Evolutionary conservation across 2,797 vertebrate genomes (phyloP).

Genomic region (Antennarius maculatus): DNA sequence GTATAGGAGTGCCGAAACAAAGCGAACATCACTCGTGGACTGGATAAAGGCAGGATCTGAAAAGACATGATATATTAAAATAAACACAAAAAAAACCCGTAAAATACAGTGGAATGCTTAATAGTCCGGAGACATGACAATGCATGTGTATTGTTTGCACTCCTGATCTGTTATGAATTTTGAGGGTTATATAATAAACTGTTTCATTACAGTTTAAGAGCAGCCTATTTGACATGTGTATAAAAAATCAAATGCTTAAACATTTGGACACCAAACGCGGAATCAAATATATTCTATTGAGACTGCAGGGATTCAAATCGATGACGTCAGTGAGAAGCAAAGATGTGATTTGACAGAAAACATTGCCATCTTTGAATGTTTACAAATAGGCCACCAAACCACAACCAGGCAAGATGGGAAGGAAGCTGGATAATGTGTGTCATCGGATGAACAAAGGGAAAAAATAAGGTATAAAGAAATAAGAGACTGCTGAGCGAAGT

Average conservation of each 20-base stretch:
- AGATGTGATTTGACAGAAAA: slow-evolving; percentile 56
- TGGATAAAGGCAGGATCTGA: too few relatives aligned
- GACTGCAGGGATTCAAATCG: slow-evolving; percentile 38
- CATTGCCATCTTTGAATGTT: slow-evolving; percentile 36
- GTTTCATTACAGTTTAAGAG: too few relatives aligned
- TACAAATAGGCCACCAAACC: slow-evolving; percentile 66
- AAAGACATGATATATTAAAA: too few relatives aligned
- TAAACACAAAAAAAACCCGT: too few relatives aligned
- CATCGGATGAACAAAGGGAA: slow-evolving; percentile 25
- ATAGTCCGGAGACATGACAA: too few relatives aligned
- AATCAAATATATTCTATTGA: slow-evolving; percentile 27
- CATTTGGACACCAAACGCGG: slow-evolving; percentile 24
- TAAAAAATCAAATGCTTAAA: slow-evolving; percentile 3
- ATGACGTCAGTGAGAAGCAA: slow-evolving; percentile 31
- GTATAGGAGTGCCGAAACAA: too few relatives aligned
- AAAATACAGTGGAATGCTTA: too few relatives aligned
- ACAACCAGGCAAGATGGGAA: slow-evolving; percentile 34
- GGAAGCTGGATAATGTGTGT: slow-evolving; percentile 36
- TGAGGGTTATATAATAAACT: too few relatives aligned
- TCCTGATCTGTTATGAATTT: too few relatives aligned
- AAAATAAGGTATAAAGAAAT: slow-evolving; percentile 21
- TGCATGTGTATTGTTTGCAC: too few relatives aligned
- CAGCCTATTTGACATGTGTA: too few relatives aligned
- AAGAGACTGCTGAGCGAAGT: slow-evolving; percentile 31
- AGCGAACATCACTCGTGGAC: too few relatives aligned